phyloP scores from a whole-genome alignment of 2,888 invertebrate species.

The Glyphotaelius pellucidus region DNA sequence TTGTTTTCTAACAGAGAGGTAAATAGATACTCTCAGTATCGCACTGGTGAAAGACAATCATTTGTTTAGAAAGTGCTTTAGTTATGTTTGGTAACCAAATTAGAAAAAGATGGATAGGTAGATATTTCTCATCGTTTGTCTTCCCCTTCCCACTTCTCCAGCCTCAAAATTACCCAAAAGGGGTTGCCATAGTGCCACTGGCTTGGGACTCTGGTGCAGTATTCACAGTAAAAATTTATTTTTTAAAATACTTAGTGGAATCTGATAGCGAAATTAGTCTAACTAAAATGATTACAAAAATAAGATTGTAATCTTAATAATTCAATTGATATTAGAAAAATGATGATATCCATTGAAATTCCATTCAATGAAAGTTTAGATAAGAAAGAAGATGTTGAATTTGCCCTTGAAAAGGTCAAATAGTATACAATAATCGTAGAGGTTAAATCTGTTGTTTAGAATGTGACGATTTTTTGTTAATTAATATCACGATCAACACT shows the following conservation, averaged over 20 bases:
- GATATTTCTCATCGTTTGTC: too few relatives aligned
- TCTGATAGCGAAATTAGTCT: not conserved
- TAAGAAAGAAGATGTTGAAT: not conserved
- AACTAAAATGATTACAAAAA: not conserved
- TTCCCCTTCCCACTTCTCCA: too few relatives aligned
- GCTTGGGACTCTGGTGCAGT: too few relatives aligned
- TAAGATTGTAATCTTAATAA: not conserved
- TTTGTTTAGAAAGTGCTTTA: too few relatives aligned
- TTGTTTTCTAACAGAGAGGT: not conserved
- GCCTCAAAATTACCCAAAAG: too few relatives aligned
- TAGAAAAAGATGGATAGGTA: too few relatives aligned
- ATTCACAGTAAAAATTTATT: too few relatives aligned
- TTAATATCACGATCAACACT: not conserved
- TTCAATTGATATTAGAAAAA: not conserved
- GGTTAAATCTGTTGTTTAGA: constrained; percentile 20
- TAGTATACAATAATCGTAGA: not conserved
- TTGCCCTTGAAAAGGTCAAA: not conserved
- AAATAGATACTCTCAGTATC: too few relatives aligned
- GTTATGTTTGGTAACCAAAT: too few relatives aligned
- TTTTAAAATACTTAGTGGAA: not conserved
- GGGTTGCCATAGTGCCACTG: too few relatives aligned
- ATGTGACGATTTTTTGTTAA: constrained; percentile 15
- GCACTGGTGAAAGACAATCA: too few relatives aligned
- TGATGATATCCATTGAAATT: not conserved
- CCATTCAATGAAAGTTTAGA: not conserved